These are phyloP conservation scores for Heteronetta atricapilla DNA, from an alignment of 2,113 vertebrate genomes.

Conservation along the genomic window DNA sequence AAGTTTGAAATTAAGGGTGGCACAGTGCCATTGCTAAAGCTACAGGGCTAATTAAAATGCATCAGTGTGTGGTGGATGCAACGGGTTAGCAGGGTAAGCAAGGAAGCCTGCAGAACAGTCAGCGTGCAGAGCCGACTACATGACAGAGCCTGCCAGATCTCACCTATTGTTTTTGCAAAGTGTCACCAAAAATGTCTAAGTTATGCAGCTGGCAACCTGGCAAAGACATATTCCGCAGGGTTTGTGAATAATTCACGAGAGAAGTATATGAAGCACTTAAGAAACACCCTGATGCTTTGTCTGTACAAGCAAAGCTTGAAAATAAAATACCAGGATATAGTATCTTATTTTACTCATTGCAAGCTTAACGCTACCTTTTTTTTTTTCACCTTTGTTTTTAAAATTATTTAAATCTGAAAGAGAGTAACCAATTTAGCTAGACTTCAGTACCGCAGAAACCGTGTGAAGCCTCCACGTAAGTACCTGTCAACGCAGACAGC, in stretches of 20 bases:
- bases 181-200: constrained; percentile 1
- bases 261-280: not conserved
- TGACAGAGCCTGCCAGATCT: not conserved
- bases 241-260: not conserved
- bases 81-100: not conserved
- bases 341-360: not conserved
- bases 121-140: not conserved
- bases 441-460: not conserved
- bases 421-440: not conserved
- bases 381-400: constrained; percentile 3
- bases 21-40: not conserved
- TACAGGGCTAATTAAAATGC: not conserved
- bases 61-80: not conserved
- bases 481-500: not conserved
- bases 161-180: constrained; percentile 14
- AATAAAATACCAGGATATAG: not conserved
- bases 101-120: not conserved
- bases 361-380: not conserved
- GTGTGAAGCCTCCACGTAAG: not conserved
- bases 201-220: not conserved
- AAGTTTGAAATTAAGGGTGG: not conserved
- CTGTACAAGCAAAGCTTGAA: constrained; percentile 27
- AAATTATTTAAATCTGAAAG: not conserved
- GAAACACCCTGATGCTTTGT: not conserved
- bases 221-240: constrained; percentile 7